Base-by-base conservation (phyloP, 2,888 invertebrate genomes). In the Gibbula magus region DNA sequence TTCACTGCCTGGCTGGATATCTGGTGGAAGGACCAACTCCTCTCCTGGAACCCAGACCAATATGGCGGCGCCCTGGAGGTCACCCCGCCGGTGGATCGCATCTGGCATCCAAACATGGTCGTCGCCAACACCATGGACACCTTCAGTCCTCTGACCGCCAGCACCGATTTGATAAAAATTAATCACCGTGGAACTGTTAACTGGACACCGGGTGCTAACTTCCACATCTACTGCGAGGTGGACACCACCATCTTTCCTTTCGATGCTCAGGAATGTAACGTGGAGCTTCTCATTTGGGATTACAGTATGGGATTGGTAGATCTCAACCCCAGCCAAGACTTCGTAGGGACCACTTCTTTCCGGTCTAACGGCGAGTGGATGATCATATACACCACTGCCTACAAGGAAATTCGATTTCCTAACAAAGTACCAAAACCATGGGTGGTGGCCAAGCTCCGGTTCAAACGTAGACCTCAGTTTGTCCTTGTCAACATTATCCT, bases 1-100 rank as follows among this genome's bases (percentile, higher is more conserved):
- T 78, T 78, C 78, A 78, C 78, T 8, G 78, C 78, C n/a, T 78
- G 78, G 78, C 70, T 78, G 73, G 35, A 52, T 35, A n/a, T 78
- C 22, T 18, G 18, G 29, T 78, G 78, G 73, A 22, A n/a, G 25
- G 78, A 78, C 78, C 52, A 29, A 54, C 54, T 70, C 16, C 54
- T 78, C 52, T 8, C 73, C 35, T 78, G 78, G 78, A 45, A 51
- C 52, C 39, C 66, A 2, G 51, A 18, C 18, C 25, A 53, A 18
- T 51, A 52, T 25, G 67, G 35, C n/a, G 45, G 61, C 25, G 32
- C n/a, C n/a, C 2, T 13, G 29, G 22, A 29, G 18, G 25, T 61
- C n/a, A 22, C 20, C 0, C 52, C 67, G 70, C 78, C 78, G 0
- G 52, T 29, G 0, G 29, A 67, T 52, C n/a, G 5, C n/a, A 52